Conservation (phyloP, 2,113 vertebrate species). For the Bufo gargarizans region DNA sequence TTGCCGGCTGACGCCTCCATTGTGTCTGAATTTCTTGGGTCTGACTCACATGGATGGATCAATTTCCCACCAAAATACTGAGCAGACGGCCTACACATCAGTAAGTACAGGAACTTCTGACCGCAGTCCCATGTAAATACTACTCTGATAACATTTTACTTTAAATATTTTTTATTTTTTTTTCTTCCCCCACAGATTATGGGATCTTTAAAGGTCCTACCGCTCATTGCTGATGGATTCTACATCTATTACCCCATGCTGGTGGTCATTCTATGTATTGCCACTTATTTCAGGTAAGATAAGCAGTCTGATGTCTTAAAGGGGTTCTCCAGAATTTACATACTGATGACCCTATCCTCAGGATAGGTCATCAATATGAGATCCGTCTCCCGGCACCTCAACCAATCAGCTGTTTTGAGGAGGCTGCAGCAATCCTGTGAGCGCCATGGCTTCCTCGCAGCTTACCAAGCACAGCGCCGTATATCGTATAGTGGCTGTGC, state of each 20-base stretch:
- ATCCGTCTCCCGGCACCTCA: too few species aligned
- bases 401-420: too few species aligned
- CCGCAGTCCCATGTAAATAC: not conserved
- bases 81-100: conserved; percentile 90
- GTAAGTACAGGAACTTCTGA: conserved; percentile 72
- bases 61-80: conserved; percentile 81
- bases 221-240: conserved; percentile 92
- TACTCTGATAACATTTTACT: not conserved
- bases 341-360: too few species aligned
- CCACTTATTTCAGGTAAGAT: conserved; percentile 89
- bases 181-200: conserved; percentile 82
- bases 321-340: too few species aligned
- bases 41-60: conserved; percentile 94
- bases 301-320: not conserved
- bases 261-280: conserved; percentile 90
- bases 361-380: too few species aligned
- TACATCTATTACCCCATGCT: conserved; percentile 97
- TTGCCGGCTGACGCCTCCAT: conserved; percentile 90
- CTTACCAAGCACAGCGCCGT: too few species aligned
- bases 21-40: conserved; percentile 95
- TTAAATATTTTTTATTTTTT: not conserved
- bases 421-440: too few species aligned
- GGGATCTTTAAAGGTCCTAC: conserved; percentile 91
- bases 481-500: too few species aligned
- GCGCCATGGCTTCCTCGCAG: too few species aligned